Conservation (phyloP, 2,888 invertebrate genomes). For the Hypomecis punctinalis region DNA sequence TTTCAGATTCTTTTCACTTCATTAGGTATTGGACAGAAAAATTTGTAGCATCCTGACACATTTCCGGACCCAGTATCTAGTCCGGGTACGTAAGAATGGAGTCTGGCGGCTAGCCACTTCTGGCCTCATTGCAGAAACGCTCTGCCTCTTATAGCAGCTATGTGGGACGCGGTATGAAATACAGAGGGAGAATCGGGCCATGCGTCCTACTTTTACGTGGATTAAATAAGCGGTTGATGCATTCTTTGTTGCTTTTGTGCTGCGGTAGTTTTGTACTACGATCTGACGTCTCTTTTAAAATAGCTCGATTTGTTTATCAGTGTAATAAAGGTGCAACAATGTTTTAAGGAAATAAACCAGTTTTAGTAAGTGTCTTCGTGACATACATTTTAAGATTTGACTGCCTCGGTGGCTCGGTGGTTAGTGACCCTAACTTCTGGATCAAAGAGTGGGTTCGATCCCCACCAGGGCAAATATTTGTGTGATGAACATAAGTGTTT, state of each 20-base stretch:
- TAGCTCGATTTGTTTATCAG: background rate
- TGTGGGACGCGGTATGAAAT: slow-evolving; percentile 33
- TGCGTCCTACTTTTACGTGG: slow-evolving; percentile 60
- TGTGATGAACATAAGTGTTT: too few species aligned
- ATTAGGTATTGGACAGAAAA: background rate
- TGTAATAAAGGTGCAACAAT: too few species aligned
- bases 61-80: slow-evolving; percentile 3
- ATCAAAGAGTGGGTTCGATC: too few species aligned
- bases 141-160: slow-evolving; percentile 16
- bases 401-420: too few species aligned
- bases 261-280: too few species aligned
- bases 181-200: slow-evolving; percentile 48
- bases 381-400: too few species aligned
- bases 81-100: slow-evolving; percentile 5
- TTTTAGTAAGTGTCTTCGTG: too few species aligned
- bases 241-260: slow-evolving; percentile 63
- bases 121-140: slow-evolving; percentile 33
- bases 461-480: too few species aligned
- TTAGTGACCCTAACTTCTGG: too few species aligned
- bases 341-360: too few species aligned
- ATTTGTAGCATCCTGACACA: background rate
- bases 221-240: slow-evolving; percentile 61
- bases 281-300: too few species aligned
- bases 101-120: slow-evolving; percentile 13
- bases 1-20: too few species aligned